These are phyloP conservation scores for Protonemura montana DNA, from an alignment of 2,888 invertebrate genomes.

Conservation along the genomic window DNA sequence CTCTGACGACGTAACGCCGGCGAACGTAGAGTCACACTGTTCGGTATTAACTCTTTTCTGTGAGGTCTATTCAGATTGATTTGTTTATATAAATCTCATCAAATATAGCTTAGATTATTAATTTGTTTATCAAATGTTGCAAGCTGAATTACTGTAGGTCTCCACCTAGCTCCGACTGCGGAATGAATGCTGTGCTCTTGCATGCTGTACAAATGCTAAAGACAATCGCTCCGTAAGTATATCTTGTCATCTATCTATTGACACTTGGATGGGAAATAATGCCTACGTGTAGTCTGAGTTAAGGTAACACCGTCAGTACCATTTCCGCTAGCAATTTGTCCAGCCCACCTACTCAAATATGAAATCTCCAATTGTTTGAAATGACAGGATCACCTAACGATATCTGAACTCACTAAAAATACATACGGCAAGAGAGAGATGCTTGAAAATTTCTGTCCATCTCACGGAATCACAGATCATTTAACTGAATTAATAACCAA, in stretches of 20 bases:
- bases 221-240: neutral
- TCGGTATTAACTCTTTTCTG: neutral
- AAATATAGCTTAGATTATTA: constrained; percentile 13
- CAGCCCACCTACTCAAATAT: constrained; percentile 23
- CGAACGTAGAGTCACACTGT: neutral
- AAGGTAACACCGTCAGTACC: neutral
- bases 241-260: constrained; percentile 32
- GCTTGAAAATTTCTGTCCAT: too few relatives aligned
- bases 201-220: neutral
- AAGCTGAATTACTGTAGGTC: neutral
- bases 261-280: neutral
- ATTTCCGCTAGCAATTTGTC: constrained; percentile 20
- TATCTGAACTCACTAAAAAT: too few relatives aligned
- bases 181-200: neutral
- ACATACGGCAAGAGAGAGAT: too few relatives aligned
- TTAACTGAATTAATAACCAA: too few relatives aligned
- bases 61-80: neutral
- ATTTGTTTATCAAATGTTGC: neutral
- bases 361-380: constrained; percentile 25
- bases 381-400: neutral
- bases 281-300: neutral
- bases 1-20: neutral
- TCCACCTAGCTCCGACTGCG: neutral
- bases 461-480: too few relatives aligned
- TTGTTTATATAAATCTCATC: neutral